Evolutionary conservation across 1,140 invertebrate genomes (phyloP), one percentile per base, ranked within the genome.

Genomic region (Plectrocnemia conspersa): DNA sequence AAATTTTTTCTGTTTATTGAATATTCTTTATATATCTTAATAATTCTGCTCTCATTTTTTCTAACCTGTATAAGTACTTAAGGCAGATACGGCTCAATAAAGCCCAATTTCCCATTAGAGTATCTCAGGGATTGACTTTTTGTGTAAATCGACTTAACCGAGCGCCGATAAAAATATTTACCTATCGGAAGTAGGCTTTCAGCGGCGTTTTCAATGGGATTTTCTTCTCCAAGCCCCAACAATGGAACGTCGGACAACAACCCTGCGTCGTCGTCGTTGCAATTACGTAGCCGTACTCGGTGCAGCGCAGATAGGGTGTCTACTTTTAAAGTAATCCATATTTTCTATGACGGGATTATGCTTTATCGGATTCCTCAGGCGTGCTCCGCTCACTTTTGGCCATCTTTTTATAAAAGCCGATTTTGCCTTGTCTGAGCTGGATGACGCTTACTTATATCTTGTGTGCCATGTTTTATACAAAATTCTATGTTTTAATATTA

Each of bases 321-420:
- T 4, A 38, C 35, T 38, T 16, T 16, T 16, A 16, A 16, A 38
- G 57, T 59, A 59, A 59, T 59, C 57, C 57, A 59, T 59, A 59
- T 59, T 59, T 59, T 59, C 57, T 59, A 59, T 59, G 57, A 59
- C 52, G 38, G 57, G 57, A 59, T 59, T 59, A 59, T 59, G 27
- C 52, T 59, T 59, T 59, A 59, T 59, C 57, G 57, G 57, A 54
- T 59, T 59, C 52, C 45, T 59, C 57, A 59, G 57, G 57, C 57
- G 52, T 35, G 35, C 52, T 35, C 36, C 27, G 35, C 52, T 35
- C 36, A 44, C 52, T 59, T 54, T 38, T 16, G 35, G 35, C 35
- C 7, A 38, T 38, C 35, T 38, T 38, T 38, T 38, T 38, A 38
- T 16, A 38, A 16, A 38, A n/a, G 35, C 35, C 13, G 35, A 6